A percentile compares a stretch with the other conserved stretches of the same genome.
Conservation (phyloP, 2,797 vertebrate species). For the Borostomias antarcticus region DNA sequence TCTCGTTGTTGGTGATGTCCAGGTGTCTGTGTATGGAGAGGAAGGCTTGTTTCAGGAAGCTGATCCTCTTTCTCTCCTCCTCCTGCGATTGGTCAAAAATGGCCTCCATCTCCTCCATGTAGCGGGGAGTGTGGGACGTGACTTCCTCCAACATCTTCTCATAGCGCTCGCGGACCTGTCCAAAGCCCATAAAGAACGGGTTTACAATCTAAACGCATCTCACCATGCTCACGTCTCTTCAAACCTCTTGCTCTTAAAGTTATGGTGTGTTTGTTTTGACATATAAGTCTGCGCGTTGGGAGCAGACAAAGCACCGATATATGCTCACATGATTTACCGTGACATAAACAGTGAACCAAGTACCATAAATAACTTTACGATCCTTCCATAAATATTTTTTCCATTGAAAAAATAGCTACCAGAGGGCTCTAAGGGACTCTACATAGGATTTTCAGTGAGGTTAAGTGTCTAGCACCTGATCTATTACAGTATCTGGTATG, state of each 20-base stretch:
- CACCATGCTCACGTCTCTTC: neutral
- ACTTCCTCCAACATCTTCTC: conserved; percentile 81
- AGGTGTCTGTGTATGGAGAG: conserved; percentile 84
- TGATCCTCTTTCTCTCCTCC: conserved; percentile 83
- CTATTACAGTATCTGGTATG: neutral
- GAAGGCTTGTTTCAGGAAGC: conserved; percentile 83
- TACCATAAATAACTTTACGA: conserved; percentile 51
- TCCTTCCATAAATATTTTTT: conserved; percentile 52
- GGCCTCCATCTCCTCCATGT: conserved; percentile 90
- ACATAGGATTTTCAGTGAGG: too few relatives aligned
- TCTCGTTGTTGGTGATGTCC: conserved; percentile 82
- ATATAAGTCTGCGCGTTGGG: neutral
- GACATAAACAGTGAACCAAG: conserved; percentile 55
- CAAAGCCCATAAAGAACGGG: conserved; percentile 14
- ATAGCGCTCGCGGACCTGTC: conserved; percentile 73
- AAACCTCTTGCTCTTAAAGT: too few relatives aligned
- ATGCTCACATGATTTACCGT: conserved; percentile 3
- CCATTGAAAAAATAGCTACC: neutral
- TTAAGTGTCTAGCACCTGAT: too few relatives aligned
- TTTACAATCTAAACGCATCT: conserved; percentile 26
- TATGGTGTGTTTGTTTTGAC: too few relatives aligned
- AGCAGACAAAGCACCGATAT: neutral
- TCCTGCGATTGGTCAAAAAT: conserved; percentile 86
- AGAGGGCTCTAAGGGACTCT: neutral
- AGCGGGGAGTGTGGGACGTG: conserved; percentile 82